Base-by-base conservation (phyloP, 2,113 vertebrate genomes). In the Microcebus murinus region DNA sequence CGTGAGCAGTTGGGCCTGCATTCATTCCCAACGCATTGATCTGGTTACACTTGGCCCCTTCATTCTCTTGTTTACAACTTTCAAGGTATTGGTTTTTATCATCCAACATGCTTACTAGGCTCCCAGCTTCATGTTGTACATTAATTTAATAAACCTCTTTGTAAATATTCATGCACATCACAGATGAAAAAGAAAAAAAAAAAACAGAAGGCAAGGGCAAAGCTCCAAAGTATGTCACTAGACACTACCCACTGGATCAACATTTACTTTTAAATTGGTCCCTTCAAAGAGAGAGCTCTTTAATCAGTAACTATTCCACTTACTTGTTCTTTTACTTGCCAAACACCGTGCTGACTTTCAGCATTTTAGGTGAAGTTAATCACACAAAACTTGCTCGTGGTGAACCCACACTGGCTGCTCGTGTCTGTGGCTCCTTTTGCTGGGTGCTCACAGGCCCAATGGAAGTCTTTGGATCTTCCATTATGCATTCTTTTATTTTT, bases 151-250 rank as follows among this genome's bases (percentile, higher is more conserved):
- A 93, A 85, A 79, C 42, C 2, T 82, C 84, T 79, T 81, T 48
- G 85, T 86, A 94, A 96, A 84, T 85, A 68, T 74, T 91, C 80
- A 84, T 84, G 89, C 65, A 94, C 81, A 90, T 92, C 92, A 70
- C 39, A 96, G 50, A 92, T 90, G 73, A 80, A 80, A 95, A 80
- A 71, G 81, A 70, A 81, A 65, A 42, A 84, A 42, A 42, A 42
- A 42, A 86, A 36, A 57, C 59, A 76, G 83, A 94, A 87, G 29
- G 63, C 45, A 81, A 96, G 77, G 50, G 80, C 84, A 59, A 59
- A 90, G 65, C 73, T 85, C 70, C 76, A 63, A 79, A 70, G 21
- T n/a, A 14, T 57, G 73, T 79, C 94, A 68, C 55, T 68, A 73
- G 63, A 90, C 14, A 90, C 42, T 80, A 80, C 73, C 68, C 90